These are phyloP conservation scores for Eupithecia vulgata DNA, from an alignment of 2,888 invertebrate species.

Conservation along the genomic window DNA sequence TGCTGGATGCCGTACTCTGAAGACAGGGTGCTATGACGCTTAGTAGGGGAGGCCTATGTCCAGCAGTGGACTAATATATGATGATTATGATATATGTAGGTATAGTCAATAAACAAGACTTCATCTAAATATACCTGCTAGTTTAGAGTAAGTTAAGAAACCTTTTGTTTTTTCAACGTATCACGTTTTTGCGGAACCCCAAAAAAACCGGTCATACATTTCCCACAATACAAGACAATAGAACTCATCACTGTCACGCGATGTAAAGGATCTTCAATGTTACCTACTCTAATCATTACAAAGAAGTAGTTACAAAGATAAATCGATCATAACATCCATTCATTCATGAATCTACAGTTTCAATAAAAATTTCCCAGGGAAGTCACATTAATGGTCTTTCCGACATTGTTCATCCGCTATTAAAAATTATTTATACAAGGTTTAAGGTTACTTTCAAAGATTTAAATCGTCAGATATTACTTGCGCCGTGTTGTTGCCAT, in stretches of 20 bases:
- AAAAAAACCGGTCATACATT: constrained; percentile 1
- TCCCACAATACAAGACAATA: not conserved
- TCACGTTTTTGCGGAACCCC: not conserved
- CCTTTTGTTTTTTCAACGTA: not conserved
- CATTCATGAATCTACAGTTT: not conserved
- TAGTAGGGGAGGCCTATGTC: too few relatives aligned
- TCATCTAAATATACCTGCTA: too few relatives aligned
- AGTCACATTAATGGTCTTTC: not conserved
- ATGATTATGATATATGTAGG: too few relatives aligned
- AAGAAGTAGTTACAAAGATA: not conserved
- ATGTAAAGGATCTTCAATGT: not conserved
- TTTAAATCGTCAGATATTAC: too few relatives aligned
- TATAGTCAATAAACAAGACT: too few relatives aligned
- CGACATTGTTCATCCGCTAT: too few relatives aligned
- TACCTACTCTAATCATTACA: not conserved
- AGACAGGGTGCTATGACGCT: too few relatives aligned
- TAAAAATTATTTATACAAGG: too few relatives aligned
- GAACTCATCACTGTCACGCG: not conserved
- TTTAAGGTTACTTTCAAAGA: too few relatives aligned
- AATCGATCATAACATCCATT: not conserved
- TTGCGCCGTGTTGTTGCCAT: too few relatives aligned
- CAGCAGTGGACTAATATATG: too few relatives aligned
- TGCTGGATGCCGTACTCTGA: too few relatives aligned
- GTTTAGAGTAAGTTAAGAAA: not conserved
- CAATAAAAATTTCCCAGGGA: not conserved